Base-by-base conservation (phyloP, 1,140 invertebrate genomes). In the Hesperophylax magnus region DNA sequence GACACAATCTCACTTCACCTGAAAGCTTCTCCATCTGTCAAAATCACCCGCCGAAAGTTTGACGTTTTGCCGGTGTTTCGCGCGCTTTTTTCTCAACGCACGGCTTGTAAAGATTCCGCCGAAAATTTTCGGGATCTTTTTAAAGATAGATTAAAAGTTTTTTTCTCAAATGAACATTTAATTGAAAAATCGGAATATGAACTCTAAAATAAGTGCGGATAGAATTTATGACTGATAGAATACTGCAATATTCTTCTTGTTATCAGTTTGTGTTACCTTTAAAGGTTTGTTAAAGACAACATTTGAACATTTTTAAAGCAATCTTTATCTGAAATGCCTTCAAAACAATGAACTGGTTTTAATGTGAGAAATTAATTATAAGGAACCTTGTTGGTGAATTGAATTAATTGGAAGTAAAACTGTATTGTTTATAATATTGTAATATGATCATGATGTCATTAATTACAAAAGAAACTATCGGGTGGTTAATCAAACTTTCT, bases 21-120 rank as follows among this genome's bases (percentile, higher is more conserved):
- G 34, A 52, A 77, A 53, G 31, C 56, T 60, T 75, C 72, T 31
- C 72, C 67, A 74, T 54, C 78, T 79, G 78, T 75, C 78, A 80
- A 75, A 75, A 31, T 74, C 34, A 24, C 60, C 69, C 39, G 15
- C 39, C 58, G 61, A 80, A 80, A 63, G 34, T 79, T 79, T 79
- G 58, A 67, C 58, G 22, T 80, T 80, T 60, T 71, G 54, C 60
- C 52, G 15, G 47, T 39, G 58, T 80, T 80, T 80, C 78, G 69
- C 78, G 78, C 78, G 78, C 78, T 80, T 80, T 80, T 17, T 31
- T 31, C 27, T 18, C 47, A 11, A 34, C 20, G n/a, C 69, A 20
- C 20, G 14, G 18, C 27, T 24, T 54, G 6, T 1, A 27, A 71
- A 71, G 15, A 65, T n/a, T 71, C 9, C 67, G 20, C 65, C 47